A percentile compares a stretch with the other conserved stretches of the same genome.
Conservation (phyloP, 2,888 invertebrate genomes). For the Nymphalis polychloros region DNA sequence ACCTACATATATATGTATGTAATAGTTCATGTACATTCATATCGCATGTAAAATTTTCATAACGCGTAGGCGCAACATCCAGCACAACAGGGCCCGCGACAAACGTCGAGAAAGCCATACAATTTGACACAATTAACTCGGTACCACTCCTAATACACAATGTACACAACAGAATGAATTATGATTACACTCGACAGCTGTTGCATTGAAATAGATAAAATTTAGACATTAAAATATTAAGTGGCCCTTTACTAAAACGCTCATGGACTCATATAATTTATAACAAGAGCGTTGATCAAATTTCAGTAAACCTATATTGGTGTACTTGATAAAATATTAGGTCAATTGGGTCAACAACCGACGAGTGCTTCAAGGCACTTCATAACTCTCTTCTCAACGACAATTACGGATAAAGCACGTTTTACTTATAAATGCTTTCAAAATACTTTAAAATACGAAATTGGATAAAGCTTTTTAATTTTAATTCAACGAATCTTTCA, state of each 20-base stretch:
- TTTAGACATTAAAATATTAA: conserved; percentile 24
- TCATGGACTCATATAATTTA: conserved; percentile 17
- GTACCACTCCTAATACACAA: conserved; percentile 15
- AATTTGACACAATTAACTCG: conserved; percentile 36
- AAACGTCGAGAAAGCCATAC: conserved; percentile 33
- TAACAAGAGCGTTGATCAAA: conserved; percentile 18
- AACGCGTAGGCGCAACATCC: conserved; percentile 35
- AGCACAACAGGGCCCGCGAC: conserved; percentile 26
- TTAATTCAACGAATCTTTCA: no score
- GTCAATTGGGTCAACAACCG: conserved; percentile 28
- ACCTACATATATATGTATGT: no score
- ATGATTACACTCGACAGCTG: conserved; percentile 33
- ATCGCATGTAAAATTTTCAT: conserved; percentile 23
- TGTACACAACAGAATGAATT: conserved; percentile 29
- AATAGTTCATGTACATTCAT: not conserved
- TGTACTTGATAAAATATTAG: conserved; percentile 24
- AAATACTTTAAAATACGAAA: no score
- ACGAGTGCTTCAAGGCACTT: conserved; percentile 9
- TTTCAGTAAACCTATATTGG: conserved; percentile 19
- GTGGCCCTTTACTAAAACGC: conserved; percentile 13
- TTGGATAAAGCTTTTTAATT: no score
- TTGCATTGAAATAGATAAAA: conserved; percentile 26
- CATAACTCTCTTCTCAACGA: not conserved
- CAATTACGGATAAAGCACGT: not conserved
- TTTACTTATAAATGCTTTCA: not conserved